phyloP scores from a whole-genome alignment of 2,888 invertebrate species.

The Drosophila nr. medialis region DNA sequence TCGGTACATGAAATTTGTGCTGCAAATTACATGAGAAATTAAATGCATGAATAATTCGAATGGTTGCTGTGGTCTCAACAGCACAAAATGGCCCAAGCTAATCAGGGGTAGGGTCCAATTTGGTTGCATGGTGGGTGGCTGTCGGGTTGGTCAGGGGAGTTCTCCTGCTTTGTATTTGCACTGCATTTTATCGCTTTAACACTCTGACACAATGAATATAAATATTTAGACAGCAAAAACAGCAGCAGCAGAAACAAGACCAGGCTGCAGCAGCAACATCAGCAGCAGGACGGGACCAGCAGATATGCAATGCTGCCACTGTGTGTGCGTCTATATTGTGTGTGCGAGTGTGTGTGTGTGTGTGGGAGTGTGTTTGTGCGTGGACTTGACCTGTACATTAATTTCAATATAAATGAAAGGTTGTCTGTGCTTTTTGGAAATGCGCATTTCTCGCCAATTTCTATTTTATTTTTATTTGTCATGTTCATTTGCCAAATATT shows the following conservation, averaged over 20 bases:
- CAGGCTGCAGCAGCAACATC: constrained; percentile 52
- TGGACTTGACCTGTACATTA: constrained; percentile 73
- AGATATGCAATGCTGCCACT: constrained; percentile 48
- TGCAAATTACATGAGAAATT: constrained; percentile 79
- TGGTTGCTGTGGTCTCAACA: constrained; percentile 77
- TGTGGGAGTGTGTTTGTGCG: constrained; percentile 32
- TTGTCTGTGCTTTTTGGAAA: constrained; percentile 45
- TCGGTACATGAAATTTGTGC: constrained; percentile 72
- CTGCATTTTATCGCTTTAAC: constrained; percentile 81
- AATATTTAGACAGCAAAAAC: constrained; percentile 81
- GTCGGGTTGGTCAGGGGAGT: not conserved
- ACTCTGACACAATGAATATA: constrained; percentile 81
- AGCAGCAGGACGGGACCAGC: constrained; percentile 70
- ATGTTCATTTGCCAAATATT: constrained; percentile 28
- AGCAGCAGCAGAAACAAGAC: constrained; percentile 60
- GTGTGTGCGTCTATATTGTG: constrained; percentile 10
- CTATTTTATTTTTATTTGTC: constrained; percentile 51
- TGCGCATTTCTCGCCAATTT: constrained; percentile 47
- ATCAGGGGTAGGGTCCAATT: constrained; percentile 49
- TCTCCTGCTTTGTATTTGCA: constrained; percentile 74
- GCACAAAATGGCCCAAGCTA: constrained; percentile 59
- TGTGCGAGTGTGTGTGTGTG: constrained; percentile 9
- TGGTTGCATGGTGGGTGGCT: not conserved
- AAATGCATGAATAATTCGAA: constrained; percentile 80
- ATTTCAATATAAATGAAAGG: constrained; percentile 77